Conservation (phyloP, 2,113 vertebrate genomes). For the Bos taurus region ARS-UCD2.0 NC_037334.1:48987501-48988000, state of each 20-base stretch:
- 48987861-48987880: constrained; percentile 54
- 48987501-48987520: constrained; percentile 70
- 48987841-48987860: background rate
- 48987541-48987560: constrained; percentile 61
- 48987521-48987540: constrained; percentile 41
- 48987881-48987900: constrained; percentile 20
- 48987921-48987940: background rate
- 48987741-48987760: constrained; percentile 51
- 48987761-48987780: constrained; percentile 46
- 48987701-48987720: constrained; percentile 55
- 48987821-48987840: background rate
- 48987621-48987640: constrained; percentile 61
- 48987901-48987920: background rate
- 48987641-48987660: constrained; percentile 46
- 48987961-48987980: background rate
- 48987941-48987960: fast-evolving
- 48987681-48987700: constrained; percentile 40
- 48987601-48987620: constrained; percentile 63
- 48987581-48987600: constrained; percentile 64
- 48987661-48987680: constrained; percentile 36
- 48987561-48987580: constrained; percentile 66
- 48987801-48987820: constrained; percentile 34
- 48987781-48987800: background rate
- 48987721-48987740: constrained; percentile 55
- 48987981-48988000: background rate